Base-by-base conservation (phyloP, 1,140 invertebrate species). In the Chlorops oryzae region DNA sequence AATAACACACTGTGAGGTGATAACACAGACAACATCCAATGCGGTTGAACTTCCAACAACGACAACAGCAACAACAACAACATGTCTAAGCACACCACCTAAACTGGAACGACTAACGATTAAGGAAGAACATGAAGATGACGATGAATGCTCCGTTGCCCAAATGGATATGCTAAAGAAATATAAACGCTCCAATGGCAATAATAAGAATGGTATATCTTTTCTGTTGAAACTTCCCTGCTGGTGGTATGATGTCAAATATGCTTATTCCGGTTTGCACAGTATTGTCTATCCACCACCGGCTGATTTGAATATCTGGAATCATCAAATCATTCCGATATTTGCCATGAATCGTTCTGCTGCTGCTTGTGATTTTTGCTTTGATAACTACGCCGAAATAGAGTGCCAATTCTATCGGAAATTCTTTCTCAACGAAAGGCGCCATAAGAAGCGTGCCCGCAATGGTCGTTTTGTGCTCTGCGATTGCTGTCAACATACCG, bases 211-310 rank as follows among this genome's bases (percentile, higher is more conserved):
- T 17, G 20, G 37, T 7, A 41, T 27, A 17, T 22, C 43, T 37
- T 47, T 69, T 2, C 42, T 69, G 5, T 58, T 55, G 4, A 63
- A 69, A 41, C 28, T 66, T 50, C 64, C 70, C 46, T 56, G 54
- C 48, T 55, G n/a, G n/a, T 70, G 69, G 69, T 67, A 75, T 35
- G 72, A 76, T 52, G 68, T 76, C 23, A 71, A 71, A 39, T 78
- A 79, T 56, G 80, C 81, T 3, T 83, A 83, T 65, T 76, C 80
- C 10, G 81, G 81, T 10, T 63, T 82, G 46, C 80, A 82, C 63
- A 82, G 79, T 56, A 82, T 83, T 54, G 75, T 82, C 17, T 74
- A 77, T 58, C 77, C 77, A 18, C 60, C 73, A 35, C 72, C 75
- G n/a, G 63, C 65, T 24, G 71, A 73, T 57, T 60, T 74, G 24